Evolutionary conservation across 2,888 invertebrate genomes (phyloP).

Genomic region (Strigamia maritima): DNA sequence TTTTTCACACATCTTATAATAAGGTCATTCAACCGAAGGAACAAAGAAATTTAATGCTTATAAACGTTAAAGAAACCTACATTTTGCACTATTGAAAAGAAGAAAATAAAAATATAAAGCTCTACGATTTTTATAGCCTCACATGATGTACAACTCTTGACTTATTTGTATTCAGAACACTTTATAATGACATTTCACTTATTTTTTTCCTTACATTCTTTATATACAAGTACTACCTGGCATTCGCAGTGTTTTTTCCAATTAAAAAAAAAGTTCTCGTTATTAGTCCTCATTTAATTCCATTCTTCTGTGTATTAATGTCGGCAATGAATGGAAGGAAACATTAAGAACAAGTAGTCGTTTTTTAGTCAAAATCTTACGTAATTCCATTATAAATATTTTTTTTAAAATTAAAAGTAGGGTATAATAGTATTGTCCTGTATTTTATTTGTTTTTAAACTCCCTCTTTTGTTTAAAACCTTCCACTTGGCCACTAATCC

Average conservation of each 20-base stretch:
- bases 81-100: conserved; percentile 3
- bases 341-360: not conserved
- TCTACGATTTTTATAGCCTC: not conserved
- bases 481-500: conserved; percentile 2
- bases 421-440: not conserved
- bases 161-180: conserved; percentile 1
- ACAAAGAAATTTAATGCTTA: not conserved
- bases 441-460: not conserved
- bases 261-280: not conserved
- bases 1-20: not conserved
- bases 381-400: not conserved
- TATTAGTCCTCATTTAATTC: not conserved
- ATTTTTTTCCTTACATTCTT: not conserved
- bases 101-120: not conserved
- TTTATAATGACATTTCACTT: not conserved
- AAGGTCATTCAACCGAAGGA: not conserved
- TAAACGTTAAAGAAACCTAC: not conserved
- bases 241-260: not conserved
- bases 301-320: not conserved
- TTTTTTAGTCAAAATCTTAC: not conserved
- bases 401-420: not conserved
- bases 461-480: not conserved
- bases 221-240: not conserved
- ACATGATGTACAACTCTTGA: not conserved
- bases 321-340: not conserved